A percentile compares a stretch with the other conserved stretches of the same genome.
phyloP scores from a whole-genome alignment of 2,797 vertebrate species.

The Urophycis tenuis region DNA sequence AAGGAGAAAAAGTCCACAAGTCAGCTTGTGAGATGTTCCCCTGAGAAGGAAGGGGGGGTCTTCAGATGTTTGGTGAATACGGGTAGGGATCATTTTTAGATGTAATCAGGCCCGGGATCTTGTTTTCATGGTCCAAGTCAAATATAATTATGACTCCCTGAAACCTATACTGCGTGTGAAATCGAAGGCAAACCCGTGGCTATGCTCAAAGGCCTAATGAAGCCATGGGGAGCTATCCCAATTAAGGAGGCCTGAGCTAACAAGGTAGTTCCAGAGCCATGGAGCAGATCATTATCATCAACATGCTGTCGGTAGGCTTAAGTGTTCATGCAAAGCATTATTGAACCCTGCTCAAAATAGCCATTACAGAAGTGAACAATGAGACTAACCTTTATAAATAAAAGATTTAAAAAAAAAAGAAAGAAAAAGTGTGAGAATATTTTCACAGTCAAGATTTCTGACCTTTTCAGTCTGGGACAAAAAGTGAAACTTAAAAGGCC shows the following conservation, averaged over 20 bases:
- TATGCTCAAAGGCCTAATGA: constrained; percentile 18
- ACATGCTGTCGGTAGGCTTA: background rate
- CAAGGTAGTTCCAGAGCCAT: background rate
- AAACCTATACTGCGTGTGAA: constrained; percentile 7
- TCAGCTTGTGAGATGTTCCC: background rate
- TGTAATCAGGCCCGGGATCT: background rate
- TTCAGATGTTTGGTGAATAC: too few species aligned
- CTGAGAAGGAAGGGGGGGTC: background rate
- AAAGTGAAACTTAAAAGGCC: background rate
- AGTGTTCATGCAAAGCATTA: background rate
- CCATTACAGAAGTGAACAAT: background rate
- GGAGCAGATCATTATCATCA: background rate
- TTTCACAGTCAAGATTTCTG: background rate
- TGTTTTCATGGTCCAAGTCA: background rate
- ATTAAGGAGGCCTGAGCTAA: constrained; percentile 15
- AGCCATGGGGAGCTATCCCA: background rate
- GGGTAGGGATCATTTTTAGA: background rate
- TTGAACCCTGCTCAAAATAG: background rate
- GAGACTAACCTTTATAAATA: background rate
- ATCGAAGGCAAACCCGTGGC: constrained; percentile 5
- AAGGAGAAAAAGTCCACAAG: background rate
- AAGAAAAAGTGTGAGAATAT: background rate
- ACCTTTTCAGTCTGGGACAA: background rate
- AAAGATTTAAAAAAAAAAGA: background rate
- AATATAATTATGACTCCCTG: background rate